These are phyloP conservation scores for Oryzaephilus surinamensis DNA, from an alignment of 1,140 invertebrate genomes.

Conservation along the genomic window DNA sequence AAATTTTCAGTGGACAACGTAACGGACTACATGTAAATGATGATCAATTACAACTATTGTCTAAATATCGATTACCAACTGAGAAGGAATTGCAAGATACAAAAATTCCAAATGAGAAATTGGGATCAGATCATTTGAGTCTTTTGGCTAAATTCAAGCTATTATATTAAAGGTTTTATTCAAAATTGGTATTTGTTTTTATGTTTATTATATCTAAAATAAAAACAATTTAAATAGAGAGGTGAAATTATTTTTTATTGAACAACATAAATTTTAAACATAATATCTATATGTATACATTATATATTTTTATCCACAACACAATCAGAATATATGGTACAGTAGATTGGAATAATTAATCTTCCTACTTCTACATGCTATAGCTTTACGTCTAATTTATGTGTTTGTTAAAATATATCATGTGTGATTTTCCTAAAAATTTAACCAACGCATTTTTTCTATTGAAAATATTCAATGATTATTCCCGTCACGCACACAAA, in stretches of 20 bases:
- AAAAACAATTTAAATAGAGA: constrained; percentile 19
- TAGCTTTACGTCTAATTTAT: constrained; percentile 17
- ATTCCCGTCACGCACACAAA: constrained; percentile 18
- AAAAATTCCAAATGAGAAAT: constrained; percentile 62
- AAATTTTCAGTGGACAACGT: too few species aligned
- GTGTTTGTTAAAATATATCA: constrained; percentile 9
- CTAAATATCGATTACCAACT: constrained; percentile 53
- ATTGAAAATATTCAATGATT: constrained; percentile 18
- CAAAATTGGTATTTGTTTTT: neutral
- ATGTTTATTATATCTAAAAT: neutral
- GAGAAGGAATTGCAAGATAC: constrained; percentile 44
- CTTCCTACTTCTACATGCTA: constrained; percentile 25
- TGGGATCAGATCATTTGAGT: constrained; percentile 69
- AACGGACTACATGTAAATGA: constrained; percentile 14
- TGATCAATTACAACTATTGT: constrained; percentile 43
- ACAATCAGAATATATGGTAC: constrained; percentile 25
- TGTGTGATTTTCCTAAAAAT: constrained; percentile 11
- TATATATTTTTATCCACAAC: constrained; percentile 20
- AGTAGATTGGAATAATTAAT: constrained; percentile 29
- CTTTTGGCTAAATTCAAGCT: constrained; percentile 50
- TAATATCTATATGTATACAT: constrained; percentile 16
- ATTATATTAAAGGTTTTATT: neutral
- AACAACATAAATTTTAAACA: constrained; percentile 31
- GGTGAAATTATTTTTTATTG: constrained; percentile 32
- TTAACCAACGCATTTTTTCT: constrained; percentile 5